Evolutionary conservation across 2,797 vertebrate genomes (phyloP).

Genomic region (Acipenser transmontanus): DNA sequence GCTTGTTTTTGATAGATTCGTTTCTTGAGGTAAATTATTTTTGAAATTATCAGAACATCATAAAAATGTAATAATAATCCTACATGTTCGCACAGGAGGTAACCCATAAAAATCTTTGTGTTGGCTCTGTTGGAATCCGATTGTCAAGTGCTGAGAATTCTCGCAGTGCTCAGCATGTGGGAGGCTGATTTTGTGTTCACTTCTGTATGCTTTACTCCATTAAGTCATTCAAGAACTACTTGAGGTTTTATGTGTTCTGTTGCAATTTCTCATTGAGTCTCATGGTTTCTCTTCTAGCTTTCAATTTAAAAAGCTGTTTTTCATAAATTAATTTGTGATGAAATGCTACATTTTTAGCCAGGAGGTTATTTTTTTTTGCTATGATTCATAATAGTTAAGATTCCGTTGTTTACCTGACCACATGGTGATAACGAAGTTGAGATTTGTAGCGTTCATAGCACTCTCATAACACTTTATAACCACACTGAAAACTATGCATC

Average conservation of each 20-base stretch:
- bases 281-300: too few relatives aligned
- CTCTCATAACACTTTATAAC: too few relatives aligned
- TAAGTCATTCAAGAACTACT: background rate
- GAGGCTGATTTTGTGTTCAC: background rate
- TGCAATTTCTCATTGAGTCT: background rate
- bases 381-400: too few relatives aligned
- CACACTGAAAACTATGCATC: too few relatives aligned
- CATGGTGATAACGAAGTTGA: too few relatives aligned
- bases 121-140: background rate
- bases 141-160: slow-evolving; percentile 5
- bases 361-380: too few relatives aligned
- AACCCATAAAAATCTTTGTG: background rate
- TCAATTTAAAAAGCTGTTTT: too few relatives aligned
- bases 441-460: too few relatives aligned
- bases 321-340: too few relatives aligned
- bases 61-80: slow-evolving; percentile 15
- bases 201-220: slow-evolving; percentile 1
- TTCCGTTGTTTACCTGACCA: too few relatives aligned
- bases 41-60: slow-evolving; percentile 14
- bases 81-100: background rate
- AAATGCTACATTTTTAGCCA: too few relatives aligned
- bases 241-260: background rate
- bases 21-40: slow-evolving; percentile 13
- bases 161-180: background rate
- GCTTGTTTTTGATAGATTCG: slow-evolving; percentile 13